Base-by-base conservation (phyloP, 2,888 invertebrate species). In the Xylocampa areola region DNA sequence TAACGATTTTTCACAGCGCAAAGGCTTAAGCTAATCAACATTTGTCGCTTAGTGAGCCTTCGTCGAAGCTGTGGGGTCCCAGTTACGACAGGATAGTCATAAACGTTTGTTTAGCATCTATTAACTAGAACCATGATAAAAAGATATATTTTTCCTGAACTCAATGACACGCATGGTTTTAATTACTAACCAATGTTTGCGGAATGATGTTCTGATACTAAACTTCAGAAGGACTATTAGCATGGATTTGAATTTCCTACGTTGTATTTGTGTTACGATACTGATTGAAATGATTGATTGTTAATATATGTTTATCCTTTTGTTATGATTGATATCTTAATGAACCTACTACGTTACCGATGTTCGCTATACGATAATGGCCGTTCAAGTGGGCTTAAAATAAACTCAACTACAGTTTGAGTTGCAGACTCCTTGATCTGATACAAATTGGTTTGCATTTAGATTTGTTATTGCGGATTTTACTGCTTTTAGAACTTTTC, bases 1-100 rank as follows among this genome's bases (percentile, higher is more conserved):
- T 84, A 84, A 85, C 80, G 70, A 68, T 83, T 85, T 84, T 82
- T 81, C 78, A 80, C 86, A 86, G 85, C 83, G 73, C 75, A 71
- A 77, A 79, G 79, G 87, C 90, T 90, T 91, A 76, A 73, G 87
- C 90, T 92, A 88, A 90, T 88, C 76, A 71, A 81, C 71, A 80
- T 70, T 80, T 49, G 70, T 57, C 73, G 89, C 90, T 89, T 90
- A 72, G 70, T 79, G 79, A 82, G 82, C 83, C 78, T 79, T 67
- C 78, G 55, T 59, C 73, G 60, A 60, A 68, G 75, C 73, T 73
- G 75, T 76, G 85, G 85, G 85, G 79, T 83, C 76, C 86, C 81
- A 79, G 76, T 74, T 78, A 71, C 55, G 85, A 87, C 86, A 84
- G 85, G 87, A 88, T 82, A 86, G 80, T 85, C 82, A 80, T 81